These are phyloP conservation scores for Hirtodrosophila histrioides DNA, from an alignment of 2,888 invertebrate genomes.

Conservation along the genomic window DNA sequence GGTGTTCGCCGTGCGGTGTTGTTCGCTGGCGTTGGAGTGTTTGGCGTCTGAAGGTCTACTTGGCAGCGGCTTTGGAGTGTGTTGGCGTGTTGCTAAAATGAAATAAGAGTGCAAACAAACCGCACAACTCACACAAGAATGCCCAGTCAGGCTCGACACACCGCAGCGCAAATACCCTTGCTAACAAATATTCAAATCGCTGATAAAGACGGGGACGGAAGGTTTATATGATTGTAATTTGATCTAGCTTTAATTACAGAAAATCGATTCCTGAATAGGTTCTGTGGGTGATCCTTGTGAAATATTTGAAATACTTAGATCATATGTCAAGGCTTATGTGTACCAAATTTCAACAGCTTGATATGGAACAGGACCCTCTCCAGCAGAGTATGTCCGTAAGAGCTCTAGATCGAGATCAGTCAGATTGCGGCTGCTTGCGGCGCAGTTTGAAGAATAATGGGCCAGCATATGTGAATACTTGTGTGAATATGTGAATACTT, in stretches of 20 bases:
- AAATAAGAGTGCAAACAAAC: conserved; percentile 77
- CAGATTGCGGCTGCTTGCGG: conserved; percentile 63
- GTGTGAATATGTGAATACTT: conserved; percentile 27
- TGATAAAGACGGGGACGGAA: too few relatives aligned
- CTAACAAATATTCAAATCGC: too few relatives aligned
- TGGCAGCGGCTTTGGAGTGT: conserved; percentile 77
- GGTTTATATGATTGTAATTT: too few relatives aligned
- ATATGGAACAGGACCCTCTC: not conserved
- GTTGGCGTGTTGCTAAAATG: conserved; percentile 74
- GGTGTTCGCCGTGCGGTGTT: conserved; percentile 6
- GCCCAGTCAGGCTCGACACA: not conserved
- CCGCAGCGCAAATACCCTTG: conserved; percentile 41
- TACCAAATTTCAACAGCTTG: too few relatives aligned
- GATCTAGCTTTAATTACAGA: too few relatives aligned
- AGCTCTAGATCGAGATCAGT: conserved; percentile 58
- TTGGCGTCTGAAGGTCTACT: conserved; percentile 80
- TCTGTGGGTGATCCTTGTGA: too few relatives aligned
- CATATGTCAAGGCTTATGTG: too few relatives aligned
- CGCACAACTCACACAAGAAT: conserved; percentile 47
- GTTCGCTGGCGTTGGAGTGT: conserved; percentile 74
- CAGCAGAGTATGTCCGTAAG: conserved; percentile 32
- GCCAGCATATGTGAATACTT: conserved; percentile 33
- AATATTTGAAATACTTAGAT: too few relatives aligned
- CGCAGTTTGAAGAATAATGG: conserved; percentile 77
- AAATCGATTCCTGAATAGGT: too few relatives aligned